Conservation (phyloP, 2,888 invertebrate genomes). For the Allolobophora icterica region DNA sequence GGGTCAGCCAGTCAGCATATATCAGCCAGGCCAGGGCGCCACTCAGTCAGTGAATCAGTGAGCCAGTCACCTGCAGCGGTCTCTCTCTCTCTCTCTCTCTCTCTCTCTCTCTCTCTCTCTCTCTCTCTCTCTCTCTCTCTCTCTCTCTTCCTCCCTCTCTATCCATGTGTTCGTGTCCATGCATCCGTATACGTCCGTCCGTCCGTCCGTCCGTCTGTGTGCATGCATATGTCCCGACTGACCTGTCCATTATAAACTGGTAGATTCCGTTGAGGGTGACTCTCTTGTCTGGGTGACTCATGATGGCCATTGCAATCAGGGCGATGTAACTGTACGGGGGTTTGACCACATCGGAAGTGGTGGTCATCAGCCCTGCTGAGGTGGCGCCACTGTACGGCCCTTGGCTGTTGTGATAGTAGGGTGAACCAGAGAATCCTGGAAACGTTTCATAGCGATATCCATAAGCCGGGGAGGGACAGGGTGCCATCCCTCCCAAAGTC, state of each 20-base stretch:
- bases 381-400: slow-evolving; percentile 6
- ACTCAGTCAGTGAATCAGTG: too few relatives aligned
- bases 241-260: slow-evolving; percentile 96
- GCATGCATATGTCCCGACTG: background rate
- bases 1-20: too few relatives aligned
- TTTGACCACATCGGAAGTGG: slow-evolving; percentile 74
- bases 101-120: too few relatives aligned
- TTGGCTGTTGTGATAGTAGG: background rate
- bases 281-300: slow-evolving; percentile 65
- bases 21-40: too few relatives aligned
- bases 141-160: too few relatives aligned
- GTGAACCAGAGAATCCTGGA: background rate
- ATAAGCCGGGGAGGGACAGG: background rate
- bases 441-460: background rate
- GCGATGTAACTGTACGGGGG: slow-evolving; percentile 76
- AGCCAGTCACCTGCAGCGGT: too few relatives aligned
- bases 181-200: too few relatives aligned
- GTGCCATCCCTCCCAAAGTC: slow-evolving; percentile 29
- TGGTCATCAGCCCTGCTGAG: background rate
- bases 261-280: slow-evolving; percentile 75
- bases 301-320: slow-evolving; percentile 67
- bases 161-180: too few relatives aligned
- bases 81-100: too few relatives aligned
- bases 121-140: too few relatives aligned
- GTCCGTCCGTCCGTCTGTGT: too few relatives aligned